Percentiles rank a stretch among this genome's conserved stretches.
Evolutionary conservation across 2,888 invertebrate genomes (phyloP).

Genomic region (Incurvaria masculella): DNA sequence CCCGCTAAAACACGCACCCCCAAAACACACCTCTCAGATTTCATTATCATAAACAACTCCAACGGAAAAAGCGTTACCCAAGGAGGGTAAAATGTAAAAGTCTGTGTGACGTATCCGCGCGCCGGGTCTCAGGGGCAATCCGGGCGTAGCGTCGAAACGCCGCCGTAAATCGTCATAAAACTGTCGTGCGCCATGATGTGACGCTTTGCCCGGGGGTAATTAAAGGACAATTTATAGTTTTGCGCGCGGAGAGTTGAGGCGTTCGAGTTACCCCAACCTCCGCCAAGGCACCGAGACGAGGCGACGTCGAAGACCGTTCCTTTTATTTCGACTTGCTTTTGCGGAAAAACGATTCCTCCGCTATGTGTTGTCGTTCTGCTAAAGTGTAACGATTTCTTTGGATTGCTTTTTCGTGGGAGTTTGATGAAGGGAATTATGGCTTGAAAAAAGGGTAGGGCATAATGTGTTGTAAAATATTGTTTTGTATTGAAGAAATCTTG

Average conservation of each 20-base stretch:
- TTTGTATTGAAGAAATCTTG: too few species aligned
- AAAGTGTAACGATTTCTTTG: too few species aligned
- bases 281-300: constrained; percentile 7
- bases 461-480: too few species aligned
- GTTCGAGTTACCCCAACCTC: constrained; percentile 15
- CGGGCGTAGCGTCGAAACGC: constrained; percentile 53
- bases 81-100: constrained; percentile 35
- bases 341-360: too few species aligned
- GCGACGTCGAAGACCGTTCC: neutral
- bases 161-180: constrained; percentile 64
- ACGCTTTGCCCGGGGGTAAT: constrained; percentile 60
- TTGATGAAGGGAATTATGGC: too few species aligned
- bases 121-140: constrained; percentile 22
- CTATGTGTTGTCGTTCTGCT: too few species aligned
- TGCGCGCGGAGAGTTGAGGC: constrained; percentile 14
- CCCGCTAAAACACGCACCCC: neutral
- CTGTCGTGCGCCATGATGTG: constrained; percentile 71
- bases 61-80: constrained; percentile 16
- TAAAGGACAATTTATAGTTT: constrained; percentile 59
- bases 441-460: too few species aligned
- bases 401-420: too few species aligned
- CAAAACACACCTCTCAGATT: constrained; percentile 51
- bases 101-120: constrained; percentile 22
- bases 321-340: neutral
- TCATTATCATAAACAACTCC: constrained; percentile 58